A percentile compares a stretch with the other conserved stretches of the same genome.
Conservation (phyloP, 2,113 vertebrate species). For the Heterocephalus glaber region DNA sequence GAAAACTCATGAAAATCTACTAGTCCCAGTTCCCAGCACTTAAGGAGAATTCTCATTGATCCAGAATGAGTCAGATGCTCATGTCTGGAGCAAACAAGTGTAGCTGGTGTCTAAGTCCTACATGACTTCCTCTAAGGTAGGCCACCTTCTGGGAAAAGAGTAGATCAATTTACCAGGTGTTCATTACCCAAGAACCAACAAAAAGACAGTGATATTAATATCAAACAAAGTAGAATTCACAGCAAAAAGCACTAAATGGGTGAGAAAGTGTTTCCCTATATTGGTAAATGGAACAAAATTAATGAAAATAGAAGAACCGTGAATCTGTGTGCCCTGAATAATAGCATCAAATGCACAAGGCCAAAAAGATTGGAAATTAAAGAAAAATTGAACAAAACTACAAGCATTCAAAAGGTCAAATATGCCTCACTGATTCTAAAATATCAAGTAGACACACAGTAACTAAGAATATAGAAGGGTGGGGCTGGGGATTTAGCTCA, state of each 20-base stretch:
- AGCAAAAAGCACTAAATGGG: background rate
- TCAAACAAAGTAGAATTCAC: conserved; percentile 6
- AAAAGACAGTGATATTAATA: conserved; percentile 23
- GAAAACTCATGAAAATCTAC: background rate
- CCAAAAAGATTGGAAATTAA: conserved; percentile 25
- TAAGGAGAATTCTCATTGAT: background rate
- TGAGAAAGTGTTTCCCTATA: background rate
- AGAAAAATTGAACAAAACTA: conserved; percentile 39
- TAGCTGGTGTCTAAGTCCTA: background rate
- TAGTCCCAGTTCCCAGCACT: background rate
- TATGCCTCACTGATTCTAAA: conserved; percentile 1
- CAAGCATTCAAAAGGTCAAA: background rate
- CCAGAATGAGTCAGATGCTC: background rate
- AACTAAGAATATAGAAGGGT: conserved; percentile 31
- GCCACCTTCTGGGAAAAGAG: background rate
- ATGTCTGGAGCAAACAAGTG: background rate
- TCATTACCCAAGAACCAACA: background rate
- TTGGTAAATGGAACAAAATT: background rate
- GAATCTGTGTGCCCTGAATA: background rate
- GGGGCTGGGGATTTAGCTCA: too few relatives aligned
- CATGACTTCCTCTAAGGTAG: background rate
- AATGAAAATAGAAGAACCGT: conserved; percentile 13
- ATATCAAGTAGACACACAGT: conserved; percentile 6
- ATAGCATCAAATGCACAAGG: background rate
- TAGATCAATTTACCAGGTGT: background rate